These are phyloP conservation scores for Argyrosomus japonicus DNA, from an alignment of 2,113 vertebrate genomes.

Conservation along the genomic window DNA sequence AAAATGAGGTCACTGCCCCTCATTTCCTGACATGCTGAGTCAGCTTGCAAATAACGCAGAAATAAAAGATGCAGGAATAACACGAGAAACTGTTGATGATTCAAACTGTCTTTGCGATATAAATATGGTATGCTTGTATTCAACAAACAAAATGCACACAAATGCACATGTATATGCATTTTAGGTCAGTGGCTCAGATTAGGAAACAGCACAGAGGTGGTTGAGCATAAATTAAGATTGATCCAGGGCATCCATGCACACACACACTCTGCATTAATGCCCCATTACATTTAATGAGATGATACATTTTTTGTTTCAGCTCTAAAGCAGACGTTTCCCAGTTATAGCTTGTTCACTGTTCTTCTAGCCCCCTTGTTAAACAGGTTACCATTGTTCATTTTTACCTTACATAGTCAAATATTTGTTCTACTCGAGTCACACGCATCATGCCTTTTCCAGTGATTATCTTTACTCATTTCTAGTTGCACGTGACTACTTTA, in stretches of 20 bases:
- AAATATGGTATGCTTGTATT: not conserved
- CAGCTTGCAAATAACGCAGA: conserved; percentile 18
- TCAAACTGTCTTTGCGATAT: not conserved
- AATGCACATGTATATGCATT: not conserved
- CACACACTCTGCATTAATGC: not conserved
- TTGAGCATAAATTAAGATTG: conserved; percentile 8
- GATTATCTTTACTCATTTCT: conserved; percentile 7
- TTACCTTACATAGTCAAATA: not conserved
- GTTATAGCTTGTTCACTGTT: not conserved
- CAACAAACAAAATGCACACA: not conserved
- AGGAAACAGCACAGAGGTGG: not conserved
- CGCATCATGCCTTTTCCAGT: conserved; percentile 24
- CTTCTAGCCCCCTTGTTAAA: not conserved
- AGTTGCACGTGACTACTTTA: conserved; percentile 24
- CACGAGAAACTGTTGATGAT: conserved; percentile 9
- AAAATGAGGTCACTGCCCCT: conserved; percentile 44
- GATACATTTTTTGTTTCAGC: not conserved
- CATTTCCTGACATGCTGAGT: conserved; percentile 40
- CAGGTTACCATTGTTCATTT: not conserved
- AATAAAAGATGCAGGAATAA: not conserved
- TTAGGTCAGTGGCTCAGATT: conserved; percentile 7
- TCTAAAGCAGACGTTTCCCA: not conserved
- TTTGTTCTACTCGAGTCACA: conserved; percentile 5
- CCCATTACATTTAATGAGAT: not conserved
- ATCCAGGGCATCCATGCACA: not conserved